A percentile compares a stretch with the other conserved stretches of the same genome.
Conservation (phyloP, 2,113 vertebrate species). For the Formicarius rufipectus region DNA sequence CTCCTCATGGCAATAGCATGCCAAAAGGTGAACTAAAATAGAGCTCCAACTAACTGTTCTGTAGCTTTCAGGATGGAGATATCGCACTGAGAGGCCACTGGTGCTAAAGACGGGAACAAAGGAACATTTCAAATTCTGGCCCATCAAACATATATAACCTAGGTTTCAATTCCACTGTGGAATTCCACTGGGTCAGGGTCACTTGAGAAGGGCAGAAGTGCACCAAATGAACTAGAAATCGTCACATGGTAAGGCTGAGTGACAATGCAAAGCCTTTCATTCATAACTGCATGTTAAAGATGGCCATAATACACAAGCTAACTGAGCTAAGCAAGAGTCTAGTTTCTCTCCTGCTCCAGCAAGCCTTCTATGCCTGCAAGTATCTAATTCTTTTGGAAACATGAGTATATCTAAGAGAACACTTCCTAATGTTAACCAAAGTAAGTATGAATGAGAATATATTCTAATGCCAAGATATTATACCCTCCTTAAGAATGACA, state of each 20-base stretch:
- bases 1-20: not conserved
- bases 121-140: not conserved
- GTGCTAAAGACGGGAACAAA: not conserved
- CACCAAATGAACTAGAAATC: not conserved
- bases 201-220: not conserved
- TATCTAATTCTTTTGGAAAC: not conserved
- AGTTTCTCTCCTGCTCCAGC: not conserved
- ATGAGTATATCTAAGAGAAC: not conserved
- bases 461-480: not conserved
- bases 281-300: not conserved
- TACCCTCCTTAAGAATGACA: not conserved
- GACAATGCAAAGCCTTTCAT: not conserved
- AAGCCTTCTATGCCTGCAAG: not conserved
- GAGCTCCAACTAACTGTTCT: not conserved
- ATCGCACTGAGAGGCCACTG: not conserved
- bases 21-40: not conserved
- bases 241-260: not conserved
- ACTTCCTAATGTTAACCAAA: not conserved
- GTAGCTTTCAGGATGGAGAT: not conserved
- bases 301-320: not conserved
- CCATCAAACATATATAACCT: not conserved
- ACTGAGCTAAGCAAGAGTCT: not conserved
- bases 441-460: not conserved
- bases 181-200: not conserved
- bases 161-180: not conserved